phyloP scores from a whole-genome alignment of 2,113 vertebrate genomes.

The Silurus meridionalis region DNA sequence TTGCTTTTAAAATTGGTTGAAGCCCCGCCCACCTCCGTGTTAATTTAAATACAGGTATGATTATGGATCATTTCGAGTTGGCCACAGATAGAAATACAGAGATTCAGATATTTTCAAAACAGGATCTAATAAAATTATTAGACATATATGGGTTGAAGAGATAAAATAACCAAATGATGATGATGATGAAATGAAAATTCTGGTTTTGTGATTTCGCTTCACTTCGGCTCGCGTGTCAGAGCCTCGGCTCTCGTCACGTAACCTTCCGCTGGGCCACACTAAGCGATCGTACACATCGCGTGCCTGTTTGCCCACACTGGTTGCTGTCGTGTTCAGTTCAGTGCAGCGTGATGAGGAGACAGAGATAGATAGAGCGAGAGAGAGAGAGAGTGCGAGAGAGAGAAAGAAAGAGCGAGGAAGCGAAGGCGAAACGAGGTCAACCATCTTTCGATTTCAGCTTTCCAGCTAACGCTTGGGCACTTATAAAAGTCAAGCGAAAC shows the following conservation, averaged over 20 bases:
- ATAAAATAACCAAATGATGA: too few relatives aligned
- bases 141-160: too few relatives aligned
- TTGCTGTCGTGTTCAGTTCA: conserved; percentile 31
- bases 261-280: conserved; percentile 33
- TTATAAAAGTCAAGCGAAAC: conserved; percentile 12
- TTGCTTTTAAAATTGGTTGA: too few relatives aligned
- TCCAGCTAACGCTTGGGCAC: neutral
- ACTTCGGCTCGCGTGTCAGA: neutral
- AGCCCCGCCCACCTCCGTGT: too few relatives aligned
- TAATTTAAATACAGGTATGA: too few relatives aligned
- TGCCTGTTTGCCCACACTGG: conserved; percentile 40
- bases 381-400: neutral
- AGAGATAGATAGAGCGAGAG: conserved; percentile 11
- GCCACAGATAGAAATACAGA: too few relatives aligned
- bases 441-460: conserved; percentile 22
- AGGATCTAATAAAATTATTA: too few relatives aligned
- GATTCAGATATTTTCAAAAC: too few relatives aligned
- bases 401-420: conserved; percentile 13
- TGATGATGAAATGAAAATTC: too few relatives aligned
- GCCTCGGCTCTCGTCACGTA: neutral
- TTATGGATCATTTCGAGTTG: too few relatives aligned
- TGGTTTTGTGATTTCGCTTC: neutral
- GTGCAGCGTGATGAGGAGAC: conserved; percentile 30
- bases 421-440: conserved; percentile 24
- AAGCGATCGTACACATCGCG: conserved; percentile 45